Percentiles rank a stretch among this genome's conserved stretches.
Conservation (phyloP, 2,797 vertebrate genomes). For the Emys orbicularis region DNA sequence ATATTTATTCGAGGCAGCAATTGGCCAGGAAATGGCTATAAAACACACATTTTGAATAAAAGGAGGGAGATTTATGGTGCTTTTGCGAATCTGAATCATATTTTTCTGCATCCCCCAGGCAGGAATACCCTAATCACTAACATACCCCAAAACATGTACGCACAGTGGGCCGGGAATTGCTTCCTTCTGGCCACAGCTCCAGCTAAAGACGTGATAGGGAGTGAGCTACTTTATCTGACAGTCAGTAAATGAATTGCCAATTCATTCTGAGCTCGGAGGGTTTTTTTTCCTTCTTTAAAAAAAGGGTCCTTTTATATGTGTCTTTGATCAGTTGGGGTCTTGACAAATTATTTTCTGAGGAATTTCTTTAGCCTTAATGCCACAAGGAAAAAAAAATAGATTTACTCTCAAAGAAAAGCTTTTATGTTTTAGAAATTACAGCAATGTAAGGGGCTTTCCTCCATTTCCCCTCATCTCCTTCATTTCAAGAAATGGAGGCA, state of each 20-base stretch:
- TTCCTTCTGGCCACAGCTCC: constrained; percentile 82
- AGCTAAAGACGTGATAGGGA: constrained; percentile 77
- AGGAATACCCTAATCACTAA: constrained; percentile 84
- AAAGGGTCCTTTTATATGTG: constrained; percentile 77
- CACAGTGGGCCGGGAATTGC: constrained; percentile 81
- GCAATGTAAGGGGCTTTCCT: constrained; percentile 30
- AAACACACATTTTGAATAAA: constrained; percentile 86
- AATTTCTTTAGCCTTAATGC: constrained; percentile 80
- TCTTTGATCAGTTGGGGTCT: constrained; percentile 82
- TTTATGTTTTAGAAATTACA: constrained; percentile 76
- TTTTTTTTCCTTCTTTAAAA: constrained; percentile 46
- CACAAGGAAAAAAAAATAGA: constrained; percentile 25
- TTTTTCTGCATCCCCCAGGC: constrained; percentile 82
- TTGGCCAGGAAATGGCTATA: constrained; percentile 83
- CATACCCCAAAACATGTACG: constrained; percentile 82
- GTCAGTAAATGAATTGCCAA: constrained; percentile 83
- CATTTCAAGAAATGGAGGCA: neutral
- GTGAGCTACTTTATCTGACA: constrained; percentile 83
- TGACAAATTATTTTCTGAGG: constrained; percentile 86
- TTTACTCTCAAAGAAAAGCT: constrained; percentile 73
- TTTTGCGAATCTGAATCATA: constrained; percentile 84
- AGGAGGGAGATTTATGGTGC: constrained; percentile 83
- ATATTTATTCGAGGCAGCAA: constrained; percentile 83
- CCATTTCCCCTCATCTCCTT: constrained; percentile 24
- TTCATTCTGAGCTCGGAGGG: constrained; percentile 78